Evolutionary conservation across 2,113 vertebrate genomes (phyloP).

Genomic region (Neolamprologus longior): DNA sequence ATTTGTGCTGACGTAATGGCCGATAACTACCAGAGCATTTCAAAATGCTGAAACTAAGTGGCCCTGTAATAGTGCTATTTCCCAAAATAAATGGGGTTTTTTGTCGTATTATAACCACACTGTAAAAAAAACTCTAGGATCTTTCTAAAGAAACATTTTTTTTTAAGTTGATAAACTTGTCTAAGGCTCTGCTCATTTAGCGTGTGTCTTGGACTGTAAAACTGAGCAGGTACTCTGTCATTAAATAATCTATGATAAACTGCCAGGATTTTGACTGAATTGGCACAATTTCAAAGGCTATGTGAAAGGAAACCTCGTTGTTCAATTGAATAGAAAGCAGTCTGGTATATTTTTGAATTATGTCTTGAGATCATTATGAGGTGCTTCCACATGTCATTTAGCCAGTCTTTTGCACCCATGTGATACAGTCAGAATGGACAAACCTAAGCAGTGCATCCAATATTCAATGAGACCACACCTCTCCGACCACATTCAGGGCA

Average conservation of each 20-base stretch:
- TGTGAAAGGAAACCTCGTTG: neutral
- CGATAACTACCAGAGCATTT: neutral
- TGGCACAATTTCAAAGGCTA: neutral
- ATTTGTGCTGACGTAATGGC: neutral
- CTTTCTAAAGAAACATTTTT: neutral
- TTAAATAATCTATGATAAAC: neutral
- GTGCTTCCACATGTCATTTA: neutral
- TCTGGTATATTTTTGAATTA: neutral
- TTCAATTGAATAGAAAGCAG: neutral
- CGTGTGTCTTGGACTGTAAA: neutral
- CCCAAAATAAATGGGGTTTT: neutral
- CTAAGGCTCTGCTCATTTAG: neutral
- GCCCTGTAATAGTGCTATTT: neutral
- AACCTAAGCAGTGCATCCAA: neutral
- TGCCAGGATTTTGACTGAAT: neutral
- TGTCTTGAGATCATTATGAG: neutral
- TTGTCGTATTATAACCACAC: neutral
- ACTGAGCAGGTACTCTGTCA: neutral
- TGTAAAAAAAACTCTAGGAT: neutral
- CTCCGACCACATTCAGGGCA: neutral
- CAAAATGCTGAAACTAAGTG: neutral
- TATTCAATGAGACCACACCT: neutral
- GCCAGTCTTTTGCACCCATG: neutral
- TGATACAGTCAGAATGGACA: neutral
- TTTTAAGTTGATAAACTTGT: neutral